phyloP scores from a whole-genome alignment of 2,113 vertebrate species.

The Vombatus ursinus region DNA sequence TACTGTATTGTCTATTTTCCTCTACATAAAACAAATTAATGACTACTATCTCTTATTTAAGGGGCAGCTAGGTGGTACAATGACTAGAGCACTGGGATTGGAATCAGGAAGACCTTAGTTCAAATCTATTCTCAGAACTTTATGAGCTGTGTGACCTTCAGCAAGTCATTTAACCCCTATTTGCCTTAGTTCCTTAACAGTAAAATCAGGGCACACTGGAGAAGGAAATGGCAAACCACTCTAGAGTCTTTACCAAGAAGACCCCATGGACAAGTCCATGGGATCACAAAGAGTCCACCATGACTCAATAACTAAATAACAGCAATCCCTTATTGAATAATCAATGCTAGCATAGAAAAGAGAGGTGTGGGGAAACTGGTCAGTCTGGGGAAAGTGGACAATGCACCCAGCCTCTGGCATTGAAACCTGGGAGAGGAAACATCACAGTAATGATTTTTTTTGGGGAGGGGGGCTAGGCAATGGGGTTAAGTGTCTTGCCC shows the following conservation, averaged over 20 bases:
- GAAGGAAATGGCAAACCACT: not conserved
- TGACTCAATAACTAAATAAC: not conserved
- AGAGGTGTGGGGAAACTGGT: not conserved
- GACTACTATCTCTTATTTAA: not conserved
- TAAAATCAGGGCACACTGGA: not conserved
- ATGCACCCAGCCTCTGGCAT: not conserved
- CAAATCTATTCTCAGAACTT: not conserved
- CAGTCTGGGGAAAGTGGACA: not conserved
- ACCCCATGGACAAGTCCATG: not conserved
- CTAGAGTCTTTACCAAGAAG: not conserved
- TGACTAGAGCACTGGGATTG: not conserved
- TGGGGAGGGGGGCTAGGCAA: too few species aligned
- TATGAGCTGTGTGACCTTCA: too few species aligned
- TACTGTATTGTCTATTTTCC: not conserved
- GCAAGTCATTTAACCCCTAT: not conserved
- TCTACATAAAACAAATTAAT: not conserved
- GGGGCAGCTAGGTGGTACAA: not conserved
- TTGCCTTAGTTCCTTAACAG: not conserved
- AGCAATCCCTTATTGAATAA: not conserved
- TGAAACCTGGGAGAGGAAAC: not conserved
- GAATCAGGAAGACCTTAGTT: not conserved
- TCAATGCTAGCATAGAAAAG: not conserved
- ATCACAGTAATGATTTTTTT: not conserved
- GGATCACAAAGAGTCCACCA: not conserved
- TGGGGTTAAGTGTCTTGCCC: too few species aligned